Conservation (phyloP, 2,113 vertebrate species). For the Pagrus major region DNA sequence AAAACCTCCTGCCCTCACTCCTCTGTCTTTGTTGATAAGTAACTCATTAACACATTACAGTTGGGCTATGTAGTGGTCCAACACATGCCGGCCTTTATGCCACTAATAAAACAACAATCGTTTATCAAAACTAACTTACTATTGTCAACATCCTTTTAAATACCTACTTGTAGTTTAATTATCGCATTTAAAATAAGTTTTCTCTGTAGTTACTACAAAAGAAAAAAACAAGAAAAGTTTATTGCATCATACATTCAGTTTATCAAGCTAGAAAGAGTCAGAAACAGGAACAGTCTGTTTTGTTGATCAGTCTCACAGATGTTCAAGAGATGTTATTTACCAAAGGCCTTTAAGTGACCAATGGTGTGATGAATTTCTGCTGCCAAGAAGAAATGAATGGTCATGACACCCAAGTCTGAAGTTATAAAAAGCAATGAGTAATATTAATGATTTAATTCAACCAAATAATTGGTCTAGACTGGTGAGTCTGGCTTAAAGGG, state of each 20-base stretch:
- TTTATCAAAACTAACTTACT: background rate
- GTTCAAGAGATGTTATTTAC: constrained; percentile 9
- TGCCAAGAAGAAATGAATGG: background rate
- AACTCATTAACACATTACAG: constrained; percentile 36
- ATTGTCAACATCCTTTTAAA: constrained; percentile 8
- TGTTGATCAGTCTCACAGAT: background rate
- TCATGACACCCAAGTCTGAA: background rate
- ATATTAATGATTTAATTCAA: background rate
- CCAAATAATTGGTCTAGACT: no score
- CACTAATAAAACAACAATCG: background rate
- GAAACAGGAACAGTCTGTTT: background rate
- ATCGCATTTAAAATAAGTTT: background rate
- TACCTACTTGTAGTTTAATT: constrained; percentile 9
- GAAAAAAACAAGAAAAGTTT: background rate
- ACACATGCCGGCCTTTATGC: constrained; percentile 4
- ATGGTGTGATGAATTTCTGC: constrained; percentile 4
- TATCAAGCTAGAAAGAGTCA: background rate
- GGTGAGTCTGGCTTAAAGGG: no score
- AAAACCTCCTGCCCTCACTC: constrained; percentile 33
- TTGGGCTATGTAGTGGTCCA: background rate
- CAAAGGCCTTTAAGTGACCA: background rate
- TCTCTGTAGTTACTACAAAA: background rate
- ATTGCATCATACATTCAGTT: background rate
- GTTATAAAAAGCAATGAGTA: background rate
- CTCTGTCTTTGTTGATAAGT: constrained; percentile 40